Evolutionary conservation across 2,113 vertebrate genomes (phyloP).

Genomic region (Pterophyllum scalare): DNA sequence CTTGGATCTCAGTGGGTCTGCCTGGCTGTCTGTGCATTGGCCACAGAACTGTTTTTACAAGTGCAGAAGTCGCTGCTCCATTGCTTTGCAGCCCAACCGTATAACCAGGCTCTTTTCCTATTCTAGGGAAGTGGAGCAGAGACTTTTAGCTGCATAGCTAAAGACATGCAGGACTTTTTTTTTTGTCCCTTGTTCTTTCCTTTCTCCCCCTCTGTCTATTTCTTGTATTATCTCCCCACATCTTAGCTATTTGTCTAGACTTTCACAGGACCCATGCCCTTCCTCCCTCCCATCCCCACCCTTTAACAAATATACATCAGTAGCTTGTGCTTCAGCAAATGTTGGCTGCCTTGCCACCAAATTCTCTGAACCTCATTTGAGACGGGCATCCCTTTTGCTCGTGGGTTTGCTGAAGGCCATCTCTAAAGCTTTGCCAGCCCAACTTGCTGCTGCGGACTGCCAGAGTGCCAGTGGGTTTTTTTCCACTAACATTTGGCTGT

Average conservation of each 20-base stretch:
- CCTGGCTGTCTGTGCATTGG: slow-evolving; percentile 67
- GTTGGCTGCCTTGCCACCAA: slow-evolving; percentile 67
- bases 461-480: slow-evolving; percentile 65
- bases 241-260: slow-evolving; percentile 56
- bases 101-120: slow-evolving; percentile 78
- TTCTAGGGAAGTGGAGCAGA: slow-evolving; percentile 66
- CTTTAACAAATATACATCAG: slow-evolving; percentile 74
- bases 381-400: slow-evolving; percentile 65
- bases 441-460: slow-evolving; percentile 49
- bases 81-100: slow-evolving; percentile 79
- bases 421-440: slow-evolving; percentile 43
- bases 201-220: slow-evolving; percentile 9
- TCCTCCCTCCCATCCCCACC: slow-evolving; percentile 12
- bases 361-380: slow-evolving; percentile 66
- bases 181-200: slow-evolving; percentile 1
- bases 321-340: slow-evolving; percentile 63
- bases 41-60: slow-evolving; percentile 81
- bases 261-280: slow-evolving; percentile 36
- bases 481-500: slow-evolving; percentile 71
- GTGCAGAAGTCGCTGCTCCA: slow-evolving; percentile 78
- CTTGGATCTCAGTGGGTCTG: slow-evolving; percentile 64
- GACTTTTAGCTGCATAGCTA: slow-evolving; percentile 46
- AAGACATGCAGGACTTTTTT: slow-evolving; percentile 32
- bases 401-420: slow-evolving; percentile 67
- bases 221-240: slow-evolving; percentile 41